Evolutionary conservation across 2,113 vertebrate genomes (phyloP).

Genomic region (Romanogobio albipinnatus): DNA sequence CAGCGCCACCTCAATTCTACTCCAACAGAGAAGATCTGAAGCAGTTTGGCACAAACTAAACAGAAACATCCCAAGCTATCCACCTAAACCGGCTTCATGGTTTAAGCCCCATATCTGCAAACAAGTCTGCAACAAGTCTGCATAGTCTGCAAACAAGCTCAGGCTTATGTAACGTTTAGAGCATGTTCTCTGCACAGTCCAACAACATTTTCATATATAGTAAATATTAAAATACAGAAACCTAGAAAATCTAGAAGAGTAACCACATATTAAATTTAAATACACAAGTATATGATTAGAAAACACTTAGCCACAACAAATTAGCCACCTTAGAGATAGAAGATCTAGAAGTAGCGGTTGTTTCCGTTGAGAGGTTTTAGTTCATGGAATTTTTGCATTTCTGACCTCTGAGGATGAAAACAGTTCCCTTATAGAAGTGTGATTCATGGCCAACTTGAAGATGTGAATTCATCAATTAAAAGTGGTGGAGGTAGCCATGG

Average conservation of each 20-base stretch:
- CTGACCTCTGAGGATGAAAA: conserved; percentile 11
- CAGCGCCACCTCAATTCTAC: no score
- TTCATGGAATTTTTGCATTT: not conserved
- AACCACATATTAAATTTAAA: not conserved
- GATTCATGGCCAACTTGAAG: conserved; percentile 3
- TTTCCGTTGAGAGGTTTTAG: not conserved
- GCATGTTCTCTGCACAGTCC: no score
- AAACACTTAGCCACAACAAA: not conserved
- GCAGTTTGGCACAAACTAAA: no score
- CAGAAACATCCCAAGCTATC: no score
- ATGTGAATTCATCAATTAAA: conserved; percentile 50
- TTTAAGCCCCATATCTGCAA: no score
- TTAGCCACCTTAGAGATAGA: not conserved
- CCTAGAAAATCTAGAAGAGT: not conserved
- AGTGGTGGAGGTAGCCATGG: conserved; percentile 39
- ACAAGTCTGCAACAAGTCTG: no score
- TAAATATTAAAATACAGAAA: not conserved
- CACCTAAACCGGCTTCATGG: no score
- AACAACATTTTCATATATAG: not conserved
- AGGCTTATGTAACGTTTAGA: no score
- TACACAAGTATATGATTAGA: not conserved
- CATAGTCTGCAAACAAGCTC: no score
- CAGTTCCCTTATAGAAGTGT: conserved; percentile 42
- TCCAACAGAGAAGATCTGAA: no score
- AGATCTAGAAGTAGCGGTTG: not conserved